Base-by-base conservation (phyloP, 1,140 invertebrate species). In the Heliconius himera region DNA sequence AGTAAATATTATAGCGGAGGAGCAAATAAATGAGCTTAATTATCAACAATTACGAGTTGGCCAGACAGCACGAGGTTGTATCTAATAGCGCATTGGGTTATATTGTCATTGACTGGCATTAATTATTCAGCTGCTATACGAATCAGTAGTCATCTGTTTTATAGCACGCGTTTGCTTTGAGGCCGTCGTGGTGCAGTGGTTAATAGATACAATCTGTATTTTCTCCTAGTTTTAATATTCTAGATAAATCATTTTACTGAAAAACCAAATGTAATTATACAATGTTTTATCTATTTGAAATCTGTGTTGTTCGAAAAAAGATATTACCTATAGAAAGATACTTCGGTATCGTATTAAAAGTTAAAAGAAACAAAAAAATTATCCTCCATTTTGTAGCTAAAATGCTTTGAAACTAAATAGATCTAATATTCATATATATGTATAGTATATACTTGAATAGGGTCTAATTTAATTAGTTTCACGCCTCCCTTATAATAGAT, bases 11-110 rank as follows among this genome's bases (percentile, higher is more conserved):
- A 4, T 16, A 70, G 41, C 77, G 77, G 72, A 78, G 51, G 46
- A 26, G 22, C 80, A 78, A 66, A 82, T 74, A 80, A 82, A 84
- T 84, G 82, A 74, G 81, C 78, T 78, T 81, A 82, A 84, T 84
- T 79, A 78, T 51, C 77, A 78, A 66, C 79, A 79, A 84, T 82
- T 82, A 82, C 74, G 46, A 54, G 36, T 49, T 56, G 71, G 79
- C 77, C 82, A 81, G 79, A 56, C 76, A 76, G 51, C 20, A n/a
- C 46, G 60, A 66, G 77, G 72, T 71, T 77, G 73, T 41, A 41
- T 74, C 75, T 78, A 79, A 82, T 76, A 77, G 71, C 49, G 41
- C 16, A 74, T 81, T 54, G 80, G 60, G 74, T 81, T 73, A 81
- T 73, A 66, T 60, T 54, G 71, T 41, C 71, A 81, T 74, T 80